These are phyloP conservation scores for Climacteris rufus DNA, from an alignment of 2,113 vertebrate genomes.

Conservation along the genomic window DNA sequence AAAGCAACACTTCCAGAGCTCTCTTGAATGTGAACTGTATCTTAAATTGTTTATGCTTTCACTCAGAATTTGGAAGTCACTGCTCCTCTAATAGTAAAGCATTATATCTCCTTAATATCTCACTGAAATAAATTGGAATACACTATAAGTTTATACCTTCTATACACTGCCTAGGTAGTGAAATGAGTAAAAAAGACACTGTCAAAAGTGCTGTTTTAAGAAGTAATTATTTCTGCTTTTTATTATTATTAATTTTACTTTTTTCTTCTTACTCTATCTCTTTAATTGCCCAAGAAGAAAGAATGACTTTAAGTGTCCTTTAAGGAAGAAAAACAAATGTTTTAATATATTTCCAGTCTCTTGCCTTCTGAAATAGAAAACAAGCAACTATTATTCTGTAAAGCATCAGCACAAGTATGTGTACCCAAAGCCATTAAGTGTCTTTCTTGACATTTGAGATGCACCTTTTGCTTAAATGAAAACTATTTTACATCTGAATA, in stretches of 20 bases:
- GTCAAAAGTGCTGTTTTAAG: background rate
- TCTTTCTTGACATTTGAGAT: background rate
- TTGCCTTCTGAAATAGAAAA: background rate
- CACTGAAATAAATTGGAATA: background rate
- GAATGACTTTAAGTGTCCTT: background rate
- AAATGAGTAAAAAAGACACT: background rate
- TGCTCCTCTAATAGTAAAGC: background rate
- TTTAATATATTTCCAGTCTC: background rate
- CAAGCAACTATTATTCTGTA: background rate
- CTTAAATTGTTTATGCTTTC: background rate
- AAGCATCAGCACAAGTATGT: background rate
- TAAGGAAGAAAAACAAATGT: background rate
- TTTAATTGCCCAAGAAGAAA: background rate
- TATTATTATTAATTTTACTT: background rate
- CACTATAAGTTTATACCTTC: background rate
- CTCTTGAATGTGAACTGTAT: background rate
- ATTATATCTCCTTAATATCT: background rate
- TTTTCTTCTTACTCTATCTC: accelerated
- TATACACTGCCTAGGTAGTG: background rate
- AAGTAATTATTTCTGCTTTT: background rate
- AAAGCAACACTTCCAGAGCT: background rate
- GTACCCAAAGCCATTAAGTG: background rate
- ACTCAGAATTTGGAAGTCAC: background rate
- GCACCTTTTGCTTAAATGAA: background rate
- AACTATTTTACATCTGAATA: background rate